Base-by-base conservation (phyloP, 1,140 invertebrate genomes). In the Acromyrmex charruanus region DNA sequence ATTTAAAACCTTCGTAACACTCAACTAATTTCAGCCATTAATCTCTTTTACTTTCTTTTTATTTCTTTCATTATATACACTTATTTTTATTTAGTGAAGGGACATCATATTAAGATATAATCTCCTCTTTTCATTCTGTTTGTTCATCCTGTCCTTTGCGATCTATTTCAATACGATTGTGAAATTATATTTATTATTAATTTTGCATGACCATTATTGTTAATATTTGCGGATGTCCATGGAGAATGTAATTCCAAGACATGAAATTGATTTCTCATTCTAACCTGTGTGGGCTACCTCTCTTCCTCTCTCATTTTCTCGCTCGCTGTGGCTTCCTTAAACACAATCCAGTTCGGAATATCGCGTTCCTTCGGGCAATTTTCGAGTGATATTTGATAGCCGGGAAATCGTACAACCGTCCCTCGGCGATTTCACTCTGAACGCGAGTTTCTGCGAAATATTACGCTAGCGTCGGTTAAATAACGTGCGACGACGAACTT, bases 361-460 rank as follows among this genome's bases (percentile, higher is more conserved):
- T 90, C 89, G 69, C 82, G 89, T 90, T 90, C 86, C 77, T 90
- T 88, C 59, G 53, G 49, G 61, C 86, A 90, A 90, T 90, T 85
- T 90, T 90, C 79, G 77, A 69, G 61, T 77, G 89, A 88, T 77
- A 90, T 87, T 90, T 51, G 89, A 90, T 90, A 90, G 81, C 86
- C 25, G 65, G 71, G 89, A 90, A 90, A 88, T 90, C 89, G 63
- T 90, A 90, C 86, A 59, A 90, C n/a, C 21, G 55, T 65, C 18
- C 28, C 25, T 10, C 63, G 31, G 31, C 10, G 16, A 81, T 61
- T 79, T 81, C 68, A 35, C 89, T 87, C 25, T 3, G 10, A 61
- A 28, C 7, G n/a, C 25, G 58, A 72, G 35, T 86, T 80, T 88
- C 77, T 74, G 21, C 28, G 88, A 85, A 71, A 87, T 81, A 89